A percentile compares a stretch with the other conserved stretches of the same genome.
Evolutionary conservation across 2,888 invertebrate genomes (phyloP).

Genomic region (Scelioninae gen. 2): DNA sequence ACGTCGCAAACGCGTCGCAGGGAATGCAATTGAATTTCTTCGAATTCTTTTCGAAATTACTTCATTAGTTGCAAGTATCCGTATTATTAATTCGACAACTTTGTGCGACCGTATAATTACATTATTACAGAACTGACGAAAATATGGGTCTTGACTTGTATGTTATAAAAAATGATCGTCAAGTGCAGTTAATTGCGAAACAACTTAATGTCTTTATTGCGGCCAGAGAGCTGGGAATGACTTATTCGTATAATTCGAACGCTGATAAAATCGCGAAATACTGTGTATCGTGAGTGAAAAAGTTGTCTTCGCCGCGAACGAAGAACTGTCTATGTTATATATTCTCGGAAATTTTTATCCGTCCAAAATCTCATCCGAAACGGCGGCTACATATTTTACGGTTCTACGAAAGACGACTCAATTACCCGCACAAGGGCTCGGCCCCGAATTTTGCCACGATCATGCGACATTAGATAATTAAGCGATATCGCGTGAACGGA

Average conservation of each 20-base stretch:
- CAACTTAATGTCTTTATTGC: conserved; percentile 49
- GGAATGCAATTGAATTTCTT: no score
- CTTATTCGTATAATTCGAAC: conserved; percentile 55
- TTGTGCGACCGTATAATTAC: no score
- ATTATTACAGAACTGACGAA: no score
- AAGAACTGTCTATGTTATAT: conserved; percentile 50
- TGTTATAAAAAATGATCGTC: conserved; percentile 15
- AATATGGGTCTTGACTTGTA: no score
- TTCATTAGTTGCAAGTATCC: no score
- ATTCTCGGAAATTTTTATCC: conserved; percentile 60
- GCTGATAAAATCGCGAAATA: conserved; percentile 56
- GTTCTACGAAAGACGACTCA: conserved; percentile 61
- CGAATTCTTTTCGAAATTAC: no score
- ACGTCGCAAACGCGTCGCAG: no score
- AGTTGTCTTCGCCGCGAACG: conserved; percentile 45
- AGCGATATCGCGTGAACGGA: conserved; percentile 46
- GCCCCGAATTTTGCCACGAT: conserved; percentile 42
- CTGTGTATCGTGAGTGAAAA: conserved; percentile 51
- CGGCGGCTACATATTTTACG: conserved; percentile 59
- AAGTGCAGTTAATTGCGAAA: conserved; percentile 41
- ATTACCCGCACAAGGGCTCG: conserved; percentile 53
- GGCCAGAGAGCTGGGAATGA: conserved; percentile 39
- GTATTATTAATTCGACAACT: no score
- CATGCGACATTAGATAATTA: conserved; percentile 58
- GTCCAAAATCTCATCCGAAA: conserved; percentile 55